These are phyloP conservation scores for Lepus timidus DNA, from an alignment of 2,113 vertebrate genomes.

Conservation along the genomic window DNA sequence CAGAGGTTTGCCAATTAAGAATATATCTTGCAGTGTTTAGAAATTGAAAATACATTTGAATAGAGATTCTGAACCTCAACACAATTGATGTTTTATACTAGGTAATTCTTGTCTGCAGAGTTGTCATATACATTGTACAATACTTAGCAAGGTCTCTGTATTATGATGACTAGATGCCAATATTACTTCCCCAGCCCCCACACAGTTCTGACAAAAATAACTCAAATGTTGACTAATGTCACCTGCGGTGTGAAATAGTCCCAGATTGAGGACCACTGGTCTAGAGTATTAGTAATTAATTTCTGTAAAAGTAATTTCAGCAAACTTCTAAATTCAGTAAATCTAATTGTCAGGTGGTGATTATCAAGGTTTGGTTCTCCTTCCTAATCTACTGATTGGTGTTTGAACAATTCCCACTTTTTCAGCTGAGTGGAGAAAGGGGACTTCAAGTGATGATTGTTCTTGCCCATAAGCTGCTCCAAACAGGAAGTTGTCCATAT, in stretches of 20 bases:
- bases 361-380: not conserved
- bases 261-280: not conserved
- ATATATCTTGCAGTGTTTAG: conserved; percentile 33
- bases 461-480: not conserved
- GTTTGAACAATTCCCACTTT: not conserved
- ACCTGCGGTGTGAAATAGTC: not conserved
- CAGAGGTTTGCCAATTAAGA: too few relatives aligned
- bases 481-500: not conserved
- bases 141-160: not conserved
- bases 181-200: not conserved
- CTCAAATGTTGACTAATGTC: conserved; percentile 35
- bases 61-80: not conserved
- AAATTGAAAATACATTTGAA: not conserved
- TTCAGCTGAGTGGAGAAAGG: not conserved
- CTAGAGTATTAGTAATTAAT: conserved; percentile 32
- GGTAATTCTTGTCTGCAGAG: not conserved
- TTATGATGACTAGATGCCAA: not conserved
- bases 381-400: not conserved
- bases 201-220: conserved; percentile 18
- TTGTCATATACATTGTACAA: not conserved
- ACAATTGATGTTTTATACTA: not conserved
- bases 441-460: not conserved
- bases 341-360: not conserved
- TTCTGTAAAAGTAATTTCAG: not conserved
- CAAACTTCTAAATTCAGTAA: not conserved